Evolutionary conservation across 1,140 invertebrate species (phyloP), one percentile per base, ranked within the genome.

Genomic region (Metopolophium dirhodum): DNA sequence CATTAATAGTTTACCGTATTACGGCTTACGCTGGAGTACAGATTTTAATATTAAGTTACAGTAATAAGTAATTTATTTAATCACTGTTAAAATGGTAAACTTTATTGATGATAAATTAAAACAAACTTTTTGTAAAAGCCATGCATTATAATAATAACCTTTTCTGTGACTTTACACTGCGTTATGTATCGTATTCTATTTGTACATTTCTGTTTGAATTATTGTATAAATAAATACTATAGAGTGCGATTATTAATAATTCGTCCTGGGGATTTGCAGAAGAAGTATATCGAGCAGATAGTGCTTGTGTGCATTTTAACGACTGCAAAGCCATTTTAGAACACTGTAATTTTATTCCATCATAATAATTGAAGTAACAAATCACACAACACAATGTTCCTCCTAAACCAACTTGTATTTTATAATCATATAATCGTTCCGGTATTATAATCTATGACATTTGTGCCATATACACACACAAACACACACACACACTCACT

Each of bases 281-380:
- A 77, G 61, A n/a, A 77, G 14, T n/a, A 35, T 77, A 77, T 77
- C 0, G n/a, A 77, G 61, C 61, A 77, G n/a, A 77, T 30, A 77
- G n/a, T 77, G 61, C 61, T n/a, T 18, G 61, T 77, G 14, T 35
- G 61, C 30, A 77, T 77, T 68, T 77, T 77, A 77, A 77, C 30
- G 61, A 77, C 61, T n/a, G 14, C n/a, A 77, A 77, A 77, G 61
- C 61, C 30, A 77, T 77, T n/a, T 77, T n/a, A 77, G 61, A 18
- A 20, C 61, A 18, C 61, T n/a, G 61, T 68, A 68, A 68, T 77
- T 77, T 18, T 77, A 77, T 77, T 77, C 61, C 30, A 77, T 77
- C 61, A 77, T 77, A 77, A n/a, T 77, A n/a, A 77, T 77, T 77
- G 30, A 77, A 77, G n/a, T 77, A 77, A 77, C 61, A 77, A 77